Conservation (phyloP, 2,888 invertebrate species). For the Caenorhabditis becei region DNA sequence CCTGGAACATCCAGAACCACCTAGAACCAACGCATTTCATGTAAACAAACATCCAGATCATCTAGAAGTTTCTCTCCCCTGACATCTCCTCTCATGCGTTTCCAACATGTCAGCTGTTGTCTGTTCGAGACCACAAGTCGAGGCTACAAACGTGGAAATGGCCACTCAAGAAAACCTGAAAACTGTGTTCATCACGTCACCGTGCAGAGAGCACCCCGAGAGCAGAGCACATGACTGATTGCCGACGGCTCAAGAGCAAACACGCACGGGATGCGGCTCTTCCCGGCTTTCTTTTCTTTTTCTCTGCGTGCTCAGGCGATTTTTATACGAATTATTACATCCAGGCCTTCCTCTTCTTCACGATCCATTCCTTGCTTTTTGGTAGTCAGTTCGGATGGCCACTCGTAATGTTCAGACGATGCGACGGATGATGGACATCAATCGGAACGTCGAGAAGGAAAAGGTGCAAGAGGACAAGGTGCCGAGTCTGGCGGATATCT, state of each 20-base stretch:
- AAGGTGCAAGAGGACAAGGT: conserved; percentile 7
- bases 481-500: conserved; percentile 42
- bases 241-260: conserved; percentile 49
- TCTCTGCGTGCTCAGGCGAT: conserved; percentile 32
- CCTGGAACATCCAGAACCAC: too few species aligned
- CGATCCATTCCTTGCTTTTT: conserved; percentile 28
- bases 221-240: conserved; percentile 51
- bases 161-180: conserved; percentile 43
- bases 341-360: neutral
- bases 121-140: neutral
- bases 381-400: conserved; percentile 27
- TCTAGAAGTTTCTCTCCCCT: too few species aligned
- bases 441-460: neutral
- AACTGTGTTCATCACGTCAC: conserved; percentile 46
- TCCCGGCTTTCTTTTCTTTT: conserved; percentile 16
- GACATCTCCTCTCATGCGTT: neutral
- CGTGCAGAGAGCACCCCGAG: conserved; percentile 1
- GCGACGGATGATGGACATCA: conserved; percentile 30
- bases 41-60: too few species aligned
- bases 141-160: neutral
- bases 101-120: neutral
- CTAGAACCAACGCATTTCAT: too few species aligned
- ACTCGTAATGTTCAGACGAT: conserved; percentile 35
- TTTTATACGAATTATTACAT: conserved; percentile 57
- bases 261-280: conserved; percentile 23